These are phyloP conservation scores for Philaethria dido DNA, from an alignment of 2,888 invertebrate genomes.

Conservation along the genomic window DNA sequence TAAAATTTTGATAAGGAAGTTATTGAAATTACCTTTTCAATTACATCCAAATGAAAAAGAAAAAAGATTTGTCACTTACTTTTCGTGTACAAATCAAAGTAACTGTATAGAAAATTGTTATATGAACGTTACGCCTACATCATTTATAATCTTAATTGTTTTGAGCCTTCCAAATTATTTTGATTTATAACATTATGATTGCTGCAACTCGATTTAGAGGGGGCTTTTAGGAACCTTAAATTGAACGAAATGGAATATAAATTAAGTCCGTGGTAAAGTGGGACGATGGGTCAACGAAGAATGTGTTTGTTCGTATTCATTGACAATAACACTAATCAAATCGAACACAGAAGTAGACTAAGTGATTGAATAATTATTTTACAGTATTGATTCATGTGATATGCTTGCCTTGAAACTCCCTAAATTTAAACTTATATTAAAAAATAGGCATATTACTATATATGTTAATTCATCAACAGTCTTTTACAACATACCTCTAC, in stretches of 20 bases:
- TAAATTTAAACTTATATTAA: not conserved
- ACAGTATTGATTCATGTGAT: constrained; percentile 24
- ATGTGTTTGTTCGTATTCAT: constrained; percentile 53
- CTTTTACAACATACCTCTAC: not conserved
- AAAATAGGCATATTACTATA: not conserved
- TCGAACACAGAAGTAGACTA: constrained; percentile 41
- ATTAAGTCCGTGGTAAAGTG: constrained; percentile 64
- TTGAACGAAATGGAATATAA: constrained; percentile 79
- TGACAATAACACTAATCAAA: constrained; percentile 48
- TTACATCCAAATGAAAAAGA: not conserved
- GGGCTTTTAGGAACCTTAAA: constrained; percentile 69
- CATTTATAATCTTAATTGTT: constrained; percentile 74
- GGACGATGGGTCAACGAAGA: constrained; percentile 49
- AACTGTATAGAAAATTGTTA: constrained; percentile 48
- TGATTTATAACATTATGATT: constrained; percentile 82
- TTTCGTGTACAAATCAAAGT: not conserved
- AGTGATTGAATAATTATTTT: constrained; percentile 36
- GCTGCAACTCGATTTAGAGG: constrained; percentile 77
- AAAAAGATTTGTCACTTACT: not conserved
- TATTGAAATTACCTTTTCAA: not conserved
- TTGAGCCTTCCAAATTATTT: constrained; percentile 76
- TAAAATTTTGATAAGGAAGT: not conserved
- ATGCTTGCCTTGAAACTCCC: not conserved
- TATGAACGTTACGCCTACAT: constrained; percentile 56
- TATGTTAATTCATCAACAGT: not conserved